Base-by-base conservation (phyloP, 2,113 vertebrate genomes). In the Pitta sordida region DNA sequence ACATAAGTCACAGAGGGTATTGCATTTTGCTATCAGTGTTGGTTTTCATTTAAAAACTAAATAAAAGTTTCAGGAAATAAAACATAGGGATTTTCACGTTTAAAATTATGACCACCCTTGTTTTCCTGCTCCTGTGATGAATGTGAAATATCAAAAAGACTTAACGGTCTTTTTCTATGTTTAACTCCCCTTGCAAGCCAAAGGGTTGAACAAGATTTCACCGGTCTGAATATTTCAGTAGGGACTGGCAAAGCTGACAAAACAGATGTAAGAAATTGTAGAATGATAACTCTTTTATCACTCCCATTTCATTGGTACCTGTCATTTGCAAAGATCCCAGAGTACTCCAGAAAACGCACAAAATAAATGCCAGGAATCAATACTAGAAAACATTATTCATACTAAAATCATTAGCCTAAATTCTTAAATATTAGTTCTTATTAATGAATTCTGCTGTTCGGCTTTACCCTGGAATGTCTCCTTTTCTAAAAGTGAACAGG, bases 21-120 rank as follows among this genome's bases (percentile, higher is more conserved):
- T 91, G 53, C 70, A 53, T 85, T 96, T 92, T 80, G 34, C 46
- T 86, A 30, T 83, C 8, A 10, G 85, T 79, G 43, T 68, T 95
- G 74, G n/a, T 88, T 96, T 96, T 97, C 69, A 74, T 90, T 97
- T 95, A 94, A 96, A 96, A 97, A 93, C 60, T 68, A 96, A 75
- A 88, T 95, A 93, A 95, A 95, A 85, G 55, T 96, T 80, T 60
- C 27, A 46, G 60, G 24, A 89, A 95, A 92, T 84, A 90, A 91
- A 95, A 23, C 18, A 39, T 19, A 27, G 22, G 19, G 34, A 43
- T 80, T 67, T 68, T 51, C 27, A 39, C 49, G 26, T 58, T 83
- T 75, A 22, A 37, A 37, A 1, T 69, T 51, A 34, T 36, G 55
- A 19, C 67, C 74, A 77, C 67, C 55, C 21, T 82, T 85, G 55